Conservation (phyloP, 2,113 vertebrate genomes). For the Chrysemys picta region DNA sequence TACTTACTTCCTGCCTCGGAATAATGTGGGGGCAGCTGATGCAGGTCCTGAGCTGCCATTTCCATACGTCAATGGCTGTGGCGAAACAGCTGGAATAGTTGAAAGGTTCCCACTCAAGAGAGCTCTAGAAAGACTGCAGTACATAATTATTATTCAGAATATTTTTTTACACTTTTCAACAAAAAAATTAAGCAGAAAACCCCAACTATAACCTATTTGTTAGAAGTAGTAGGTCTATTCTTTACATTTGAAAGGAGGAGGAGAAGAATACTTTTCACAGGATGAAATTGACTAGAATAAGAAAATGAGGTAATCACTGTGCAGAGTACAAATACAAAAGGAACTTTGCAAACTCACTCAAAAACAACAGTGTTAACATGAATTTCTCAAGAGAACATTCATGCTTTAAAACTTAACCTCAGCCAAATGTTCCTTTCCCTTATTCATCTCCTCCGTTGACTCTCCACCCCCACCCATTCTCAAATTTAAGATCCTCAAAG, state of each 20-base stretch:
- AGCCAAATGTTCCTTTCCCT: neutral
- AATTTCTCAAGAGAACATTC: neutral
- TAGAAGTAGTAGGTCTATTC: neutral
- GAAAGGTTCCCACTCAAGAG: slow-evolving; percentile 29
- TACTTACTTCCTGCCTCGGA: slow-evolving; percentile 85
- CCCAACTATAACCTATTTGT: neutral
- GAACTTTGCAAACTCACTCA: neutral
- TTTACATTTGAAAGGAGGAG: neutral
- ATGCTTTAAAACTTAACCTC: neutral
- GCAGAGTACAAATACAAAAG: neutral
- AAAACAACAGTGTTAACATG: neutral
- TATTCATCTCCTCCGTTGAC: neutral
- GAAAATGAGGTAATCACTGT: neutral
- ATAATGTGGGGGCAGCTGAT: neutral
- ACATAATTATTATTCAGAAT: neutral
- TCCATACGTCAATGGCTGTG: slow-evolving; percentile 51
- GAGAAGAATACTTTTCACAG: neutral
- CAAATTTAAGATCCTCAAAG: neutral
- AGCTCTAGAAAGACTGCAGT: slow-evolving; percentile 74
- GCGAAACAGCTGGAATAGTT: slow-evolving; percentile 28
- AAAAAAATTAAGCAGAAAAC: neutral
- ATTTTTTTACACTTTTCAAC: neutral
- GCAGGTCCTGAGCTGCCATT: slow-evolving; percentile 49
- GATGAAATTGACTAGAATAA: neutral
- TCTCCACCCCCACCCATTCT: neutral